Base-by-base conservation (phyloP, 2,888 invertebrate species). In the Ctena decussata region DNA sequence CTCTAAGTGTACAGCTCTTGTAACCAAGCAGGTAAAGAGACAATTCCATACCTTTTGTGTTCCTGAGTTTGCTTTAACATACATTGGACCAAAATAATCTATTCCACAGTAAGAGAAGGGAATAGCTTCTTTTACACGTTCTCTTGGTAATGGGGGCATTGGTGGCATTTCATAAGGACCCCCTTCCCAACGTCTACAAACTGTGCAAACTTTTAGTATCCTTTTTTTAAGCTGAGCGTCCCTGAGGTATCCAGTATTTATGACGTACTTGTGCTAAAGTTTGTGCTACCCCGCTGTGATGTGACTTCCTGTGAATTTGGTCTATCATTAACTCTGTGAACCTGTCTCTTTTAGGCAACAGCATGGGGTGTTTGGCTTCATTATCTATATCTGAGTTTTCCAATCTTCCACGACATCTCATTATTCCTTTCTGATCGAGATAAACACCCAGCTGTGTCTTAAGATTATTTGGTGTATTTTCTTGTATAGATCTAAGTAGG, bases 251-350 rank as follows among this genome's bases (percentile, higher is more conserved):
- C 60, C 60, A 57, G 60, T 57, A 57, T 57, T 57, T 57, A n/a
- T 57, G 60, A 6, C 24, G 24, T 8, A 57, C 21, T 27, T 30
- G 24, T 12, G 24, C 30, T 57, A 57, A 30, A 11, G 80, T 80
- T 32, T 77, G 82, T n/a, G 82, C 77, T n/a, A 77, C 71, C 27
- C 82, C 77, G 57, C 35, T 41, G 70, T 82, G 82, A 44, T 49
- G 27, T 21, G 11, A 27, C 53, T 44, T 53, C 32, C 46, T 72
- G 37, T 77, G 82, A n/a, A 35, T n/a, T 46, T 70, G 49, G 15
- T 82, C 65, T 37, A 82, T 82, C 8, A 82, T 12, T 37, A 82
- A 57, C 6, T 44, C 41, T 46, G 82, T 82, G 37, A 78, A 57
- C 12, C 27, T 39, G 30, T 82, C 76, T 35, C 30, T 21, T 65